A percentile compares a stretch with the other conserved stretches of the same genome.
These are phyloP conservation scores for Cyprinodon diabolis DNA, from an alignment of 2,797 vertebrate genomes.

Conservation along the genomic window DNA sequence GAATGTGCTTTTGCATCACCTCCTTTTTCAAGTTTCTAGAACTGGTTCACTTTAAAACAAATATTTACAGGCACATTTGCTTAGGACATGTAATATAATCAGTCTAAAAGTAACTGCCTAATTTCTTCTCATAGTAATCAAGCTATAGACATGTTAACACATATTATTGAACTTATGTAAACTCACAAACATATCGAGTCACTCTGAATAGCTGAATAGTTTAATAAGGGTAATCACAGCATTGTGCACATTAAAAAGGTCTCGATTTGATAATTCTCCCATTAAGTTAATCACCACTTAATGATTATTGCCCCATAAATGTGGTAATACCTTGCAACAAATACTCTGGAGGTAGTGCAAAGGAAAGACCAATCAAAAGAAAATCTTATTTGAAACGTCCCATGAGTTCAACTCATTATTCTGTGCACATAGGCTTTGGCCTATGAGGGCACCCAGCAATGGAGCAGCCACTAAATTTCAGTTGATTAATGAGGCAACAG, in stretches of 20 bases:
- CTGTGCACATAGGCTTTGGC: slow-evolving; percentile 80
- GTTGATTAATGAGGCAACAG: slow-evolving; percentile 92
- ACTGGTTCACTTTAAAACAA: slow-evolving; percentile 57
- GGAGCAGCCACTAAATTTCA: slow-evolving; percentile 85
- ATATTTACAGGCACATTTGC: slow-evolving; percentile 19
- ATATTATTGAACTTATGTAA: not conserved
- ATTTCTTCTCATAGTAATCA: not conserved
- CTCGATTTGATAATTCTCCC: slow-evolving; percentile 18
- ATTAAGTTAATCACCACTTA: slow-evolving; percentile 73
- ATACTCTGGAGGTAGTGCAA: slow-evolving; percentile 64
- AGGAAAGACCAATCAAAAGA: slow-evolving; percentile 80
- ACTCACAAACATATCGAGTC: slow-evolving; percentile 12
- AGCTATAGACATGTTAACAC: not conserved
- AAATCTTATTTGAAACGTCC: slow-evolving; percentile 85
- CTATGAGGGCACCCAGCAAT: slow-evolving; percentile 75
- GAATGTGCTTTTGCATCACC: slow-evolving; percentile 62
- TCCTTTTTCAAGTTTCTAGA: slow-evolving; percentile 66
- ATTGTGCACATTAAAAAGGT: slow-evolving; percentile 33
- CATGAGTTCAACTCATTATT: slow-evolving; percentile 84
- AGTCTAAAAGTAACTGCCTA: not conserved
- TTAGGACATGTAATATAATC: slow-evolving; percentile 23
- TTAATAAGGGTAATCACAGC: slow-evolving; percentile 44
- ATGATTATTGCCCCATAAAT: slow-evolving; percentile 64
- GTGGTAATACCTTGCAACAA: slow-evolving; percentile 67
- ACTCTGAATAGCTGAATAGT: slow-evolving; percentile 28